phyloP scores from a whole-genome alignment of 1,140 invertebrate genomes.

The Colletes latitarsis region DNA sequence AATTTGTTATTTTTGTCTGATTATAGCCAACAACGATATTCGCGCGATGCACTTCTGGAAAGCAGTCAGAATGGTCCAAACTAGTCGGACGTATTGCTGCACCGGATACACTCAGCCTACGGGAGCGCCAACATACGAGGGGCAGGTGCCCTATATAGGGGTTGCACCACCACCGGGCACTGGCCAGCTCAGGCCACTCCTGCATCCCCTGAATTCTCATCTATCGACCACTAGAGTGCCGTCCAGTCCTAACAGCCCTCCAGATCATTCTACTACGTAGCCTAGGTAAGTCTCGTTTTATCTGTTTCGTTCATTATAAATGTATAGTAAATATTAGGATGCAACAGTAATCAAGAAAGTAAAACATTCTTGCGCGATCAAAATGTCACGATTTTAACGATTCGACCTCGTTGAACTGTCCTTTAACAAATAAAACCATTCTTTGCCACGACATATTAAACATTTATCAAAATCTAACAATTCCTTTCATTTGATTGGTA shows the following conservation, averaged over 20 bases:
- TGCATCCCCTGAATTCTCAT: slow-evolving; percentile 56
- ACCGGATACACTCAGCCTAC: slow-evolving; percentile 43
- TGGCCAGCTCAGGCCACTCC: slow-evolving; percentile 50
- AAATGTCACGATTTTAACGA: too few relatives aligned
- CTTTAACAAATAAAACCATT: too few relatives aligned
- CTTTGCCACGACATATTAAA: too few relatives aligned
- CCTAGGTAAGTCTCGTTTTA: slow-evolving; percentile 63
- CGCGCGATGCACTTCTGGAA: slow-evolving; percentile 60
- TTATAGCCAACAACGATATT: slow-evolving; percentile 66
- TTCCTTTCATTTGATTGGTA: too few relatives aligned
- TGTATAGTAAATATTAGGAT: too few relatives aligned
- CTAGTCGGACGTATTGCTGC: slow-evolving; percentile 38
- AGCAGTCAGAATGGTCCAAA: slow-evolving; percentile 34
- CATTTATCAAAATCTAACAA: too few relatives aligned
- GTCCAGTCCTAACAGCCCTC: slow-evolving; percentile 63
- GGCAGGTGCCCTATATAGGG: slow-evolving; percentile 64
- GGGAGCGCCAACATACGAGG: slow-evolving; percentile 66
- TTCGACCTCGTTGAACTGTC: too few relatives aligned
- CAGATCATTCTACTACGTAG: slow-evolving; percentile 64
- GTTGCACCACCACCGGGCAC: slow-evolving; percentile 50
- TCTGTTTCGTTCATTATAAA: background rate
- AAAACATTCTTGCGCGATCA: too few relatives aligned
- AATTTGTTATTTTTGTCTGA: slow-evolving; percentile 32
- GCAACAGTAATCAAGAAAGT: too few relatives aligned
- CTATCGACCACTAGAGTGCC: slow-evolving; percentile 51